phyloP scores from a whole-genome alignment of 2,113 vertebrate genomes.

The Bubo scandiacus region DNA sequence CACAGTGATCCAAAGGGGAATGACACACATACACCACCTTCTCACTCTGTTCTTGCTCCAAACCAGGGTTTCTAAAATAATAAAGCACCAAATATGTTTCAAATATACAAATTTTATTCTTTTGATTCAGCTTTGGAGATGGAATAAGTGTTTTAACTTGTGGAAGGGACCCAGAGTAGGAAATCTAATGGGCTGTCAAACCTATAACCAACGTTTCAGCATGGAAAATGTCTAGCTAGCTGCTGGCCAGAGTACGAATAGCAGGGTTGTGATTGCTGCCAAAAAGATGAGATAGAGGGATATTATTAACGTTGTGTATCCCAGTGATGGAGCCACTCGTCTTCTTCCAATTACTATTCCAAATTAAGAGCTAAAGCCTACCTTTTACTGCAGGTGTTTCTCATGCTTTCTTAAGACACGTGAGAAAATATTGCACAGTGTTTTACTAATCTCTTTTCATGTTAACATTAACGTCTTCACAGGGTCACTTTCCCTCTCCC shows the following conservation, averaged over 20 bases:
- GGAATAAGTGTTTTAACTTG: neutral
- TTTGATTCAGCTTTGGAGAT: neutral
- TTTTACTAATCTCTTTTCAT: neutral
- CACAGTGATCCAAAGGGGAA: neutral
- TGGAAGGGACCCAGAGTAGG: neutral
- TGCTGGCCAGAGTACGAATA: rapidly evolving
- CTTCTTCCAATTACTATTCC: neutral
- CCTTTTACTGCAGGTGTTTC: neutral
- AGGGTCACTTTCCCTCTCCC: neutral
- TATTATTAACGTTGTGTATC: neutral
- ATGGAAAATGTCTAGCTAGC: neutral
- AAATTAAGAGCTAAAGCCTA: neutral
- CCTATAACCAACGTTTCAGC: neutral
- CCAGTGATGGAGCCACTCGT: neutral
- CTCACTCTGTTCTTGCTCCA: neutral
- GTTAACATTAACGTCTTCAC: neutral
- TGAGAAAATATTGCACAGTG: neutral
- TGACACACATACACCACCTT: no score
- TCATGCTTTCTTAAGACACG: neutral
- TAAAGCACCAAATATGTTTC: neutral
- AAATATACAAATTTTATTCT: neutral
- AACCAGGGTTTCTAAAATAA: neutral
- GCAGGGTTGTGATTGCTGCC: neutral
- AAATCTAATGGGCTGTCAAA: neutral
- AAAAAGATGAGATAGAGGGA: neutral